phyloP scores from a whole-genome alignment of 2,113 vertebrate species.

The Macaca nemestrina region DNA sequence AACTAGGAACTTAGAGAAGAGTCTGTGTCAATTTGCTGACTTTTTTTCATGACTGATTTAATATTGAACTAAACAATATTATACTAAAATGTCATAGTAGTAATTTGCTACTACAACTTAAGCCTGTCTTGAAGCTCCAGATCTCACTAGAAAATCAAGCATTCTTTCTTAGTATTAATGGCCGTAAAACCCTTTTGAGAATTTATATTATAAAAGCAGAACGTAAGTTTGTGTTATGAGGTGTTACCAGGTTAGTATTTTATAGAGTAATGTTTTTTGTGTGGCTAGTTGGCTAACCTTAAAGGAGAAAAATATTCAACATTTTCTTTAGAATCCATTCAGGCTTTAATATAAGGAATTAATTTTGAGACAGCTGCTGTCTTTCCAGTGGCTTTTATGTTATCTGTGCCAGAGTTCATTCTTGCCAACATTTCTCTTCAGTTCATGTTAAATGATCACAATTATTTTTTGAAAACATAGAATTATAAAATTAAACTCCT shows the following conservation, averaged over 20 bases:
- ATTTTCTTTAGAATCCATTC: constrained; percentile 3
- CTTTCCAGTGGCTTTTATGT: constrained; percentile 57
- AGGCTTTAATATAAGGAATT: constrained; percentile 46
- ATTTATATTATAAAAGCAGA: constrained; percentile 30
- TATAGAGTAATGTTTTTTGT: constrained; percentile 11
- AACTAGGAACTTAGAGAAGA: constrained; percentile 25
- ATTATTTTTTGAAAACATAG: constrained; percentile 51
- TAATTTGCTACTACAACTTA: not conserved
- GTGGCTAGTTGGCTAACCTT: constrained; percentile 6
- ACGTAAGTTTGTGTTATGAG: not conserved
- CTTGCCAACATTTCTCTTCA: constrained; percentile 47
- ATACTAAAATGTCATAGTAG: not conserved
- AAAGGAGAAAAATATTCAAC: constrained; percentile 1
- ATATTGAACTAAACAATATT: not conserved
- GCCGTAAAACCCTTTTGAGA: not conserved
- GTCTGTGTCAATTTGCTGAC: not conserved
- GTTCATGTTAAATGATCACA: constrained; percentile 53
- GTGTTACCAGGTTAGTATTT: not conserved
- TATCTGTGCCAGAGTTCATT: constrained; percentile 25
- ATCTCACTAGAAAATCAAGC: not conserved
- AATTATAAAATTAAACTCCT: not conserved
- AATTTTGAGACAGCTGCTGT: not conserved
- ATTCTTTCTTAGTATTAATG: not conserved
- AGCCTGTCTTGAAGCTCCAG: not conserved
- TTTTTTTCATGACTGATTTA: not conserved